Conservation (phyloP, 2,113 vertebrate genomes). For the Arvicanthis niloticus region DNA sequence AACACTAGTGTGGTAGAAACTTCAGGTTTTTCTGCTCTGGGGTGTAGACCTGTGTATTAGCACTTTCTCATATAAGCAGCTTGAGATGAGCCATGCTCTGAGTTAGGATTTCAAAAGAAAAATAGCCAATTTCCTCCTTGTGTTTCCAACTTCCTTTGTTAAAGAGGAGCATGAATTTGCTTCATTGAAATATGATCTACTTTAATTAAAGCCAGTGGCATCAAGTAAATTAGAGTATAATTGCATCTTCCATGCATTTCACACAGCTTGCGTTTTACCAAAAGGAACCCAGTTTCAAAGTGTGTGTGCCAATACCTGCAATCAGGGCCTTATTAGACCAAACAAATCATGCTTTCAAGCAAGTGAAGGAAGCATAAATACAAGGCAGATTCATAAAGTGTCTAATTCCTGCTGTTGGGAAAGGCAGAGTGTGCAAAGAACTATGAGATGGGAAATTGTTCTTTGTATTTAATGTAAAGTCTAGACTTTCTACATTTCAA, state of each 20-base stretch:
- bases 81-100: not conserved
- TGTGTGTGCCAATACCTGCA: slow-evolving; percentile 67
- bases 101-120: slow-evolving; percentile 50
- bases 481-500: not conserved
- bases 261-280: slow-evolving; percentile 76
- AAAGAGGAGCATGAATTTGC: slow-evolving; percentile 61
- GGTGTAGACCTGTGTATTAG: not conserved
- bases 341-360: slow-evolving; percentile 70
- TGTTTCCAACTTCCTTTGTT: slow-evolving; percentile 69
- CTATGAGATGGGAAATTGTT: slow-evolving; percentile 33
- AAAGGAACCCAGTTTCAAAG: slow-evolving; percentile 69
- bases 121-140: slow-evolving; percentile 60
- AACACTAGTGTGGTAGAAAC: not conserved
- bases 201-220: slow-evolving; percentile 80
- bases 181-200: slow-evolving; percentile 78
- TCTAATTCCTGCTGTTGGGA: slow-evolving; percentile 63
- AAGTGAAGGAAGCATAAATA: slow-evolving; percentile 70
- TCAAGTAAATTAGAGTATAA: slow-evolving; percentile 73
- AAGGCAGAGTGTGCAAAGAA: slow-evolving; percentile 45
- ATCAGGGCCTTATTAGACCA: slow-evolving; percentile 75
- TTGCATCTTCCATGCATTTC: slow-evolving; percentile 76
- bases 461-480: slow-evolving; percentile 8
- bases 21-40: not conserved
- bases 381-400: slow-evolving; percentile 69
- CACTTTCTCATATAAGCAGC: not conserved